Evolutionary conservation across 2,888 invertebrate genomes (phyloP), one percentile per base, ranked within the genome.

Genomic region (Lasioglossum lativentre): DNA sequence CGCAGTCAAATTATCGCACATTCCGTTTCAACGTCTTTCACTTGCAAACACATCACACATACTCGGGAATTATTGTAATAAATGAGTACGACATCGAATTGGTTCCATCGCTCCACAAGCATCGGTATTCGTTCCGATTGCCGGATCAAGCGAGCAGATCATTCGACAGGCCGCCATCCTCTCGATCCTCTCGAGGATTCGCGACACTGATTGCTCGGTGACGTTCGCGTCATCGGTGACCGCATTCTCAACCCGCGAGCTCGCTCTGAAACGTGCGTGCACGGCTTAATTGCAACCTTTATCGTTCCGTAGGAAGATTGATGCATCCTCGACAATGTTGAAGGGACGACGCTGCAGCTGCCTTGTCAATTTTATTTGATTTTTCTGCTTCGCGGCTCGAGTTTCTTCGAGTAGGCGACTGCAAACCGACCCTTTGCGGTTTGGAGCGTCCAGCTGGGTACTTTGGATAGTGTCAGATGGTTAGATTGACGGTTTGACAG

Each of bases 81-180:
- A 63, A 2, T 16, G 30, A 30, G 59, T 6, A 63, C 6, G 27
- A 16, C 16, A 63, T 14, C 16, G 59, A 59, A 59, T 59, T 14
- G 5, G 14, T 16, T 8, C 8, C 79, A 66, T 78, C 77, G 23
- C 10, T 3, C 12, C 8, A 16, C 6, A 42, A 23, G 30, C 70
- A 75, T 76, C 70, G 85, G 75, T 86, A 75, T 80, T 83, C 83
- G 74, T 87, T 87, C 82, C 91, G 91, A 92, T 92, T 91, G 90
- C 84, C 83, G 89, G 91, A 90, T 91, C 87, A 73, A 79, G 81
- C 88, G 85, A 87, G 88, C 86, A 84, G 77, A 82, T 86, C 63
- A 40, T 77, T 23, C 38, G 59, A 71, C 40, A 23, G 42, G 8
- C 34, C 30, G 38, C 59, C 30, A 63, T 63, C 59, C 70, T 23